A percentile compares a stretch with the other conserved stretches of the same genome.
Conservation (phyloP, 2,113 vertebrate genomes). For the Orcinus orca region DNA sequence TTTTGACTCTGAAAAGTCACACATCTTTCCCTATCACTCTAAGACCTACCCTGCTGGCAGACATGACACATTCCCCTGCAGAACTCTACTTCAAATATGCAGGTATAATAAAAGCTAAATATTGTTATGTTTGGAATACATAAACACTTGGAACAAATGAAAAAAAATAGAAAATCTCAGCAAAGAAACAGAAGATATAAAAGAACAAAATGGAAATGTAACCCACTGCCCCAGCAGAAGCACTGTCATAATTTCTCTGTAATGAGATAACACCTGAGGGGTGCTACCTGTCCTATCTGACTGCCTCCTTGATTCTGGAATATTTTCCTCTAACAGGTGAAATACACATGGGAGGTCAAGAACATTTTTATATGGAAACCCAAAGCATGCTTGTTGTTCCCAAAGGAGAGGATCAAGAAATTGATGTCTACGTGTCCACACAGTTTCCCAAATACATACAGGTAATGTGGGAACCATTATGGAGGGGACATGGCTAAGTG, state of each 20-base stretch:
- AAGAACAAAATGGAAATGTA: too few species aligned
- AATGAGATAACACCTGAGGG: not conserved
- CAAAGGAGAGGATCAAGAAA: constrained; percentile 84
- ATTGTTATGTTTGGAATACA: too few species aligned
- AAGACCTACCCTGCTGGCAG: not conserved
- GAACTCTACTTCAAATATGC: not conserved
- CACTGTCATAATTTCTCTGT: not conserved
- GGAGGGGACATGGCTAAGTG: not conserved
- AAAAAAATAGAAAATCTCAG: too few species aligned
- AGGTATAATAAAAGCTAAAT: not conserved
- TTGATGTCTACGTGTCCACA: constrained; percentile 83
- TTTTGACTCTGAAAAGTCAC: not conserved
- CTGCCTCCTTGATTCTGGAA: not conserved
- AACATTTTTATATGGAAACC: constrained; percentile 88
- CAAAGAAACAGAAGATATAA: too few species aligned
- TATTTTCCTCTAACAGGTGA: constrained; percentile 76
- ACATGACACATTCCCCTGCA: not conserved
- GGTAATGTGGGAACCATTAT: constrained; percentile 67
- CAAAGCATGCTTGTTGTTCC: constrained; percentile 84
- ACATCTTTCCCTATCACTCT: not conserved
- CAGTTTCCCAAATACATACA: constrained; percentile 81
- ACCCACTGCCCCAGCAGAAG: not conserved
- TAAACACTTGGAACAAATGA: too few species aligned
- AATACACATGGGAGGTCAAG: constrained; percentile 81
- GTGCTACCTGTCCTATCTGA: not conserved